These are phyloP conservation scores for Ariopsis seemanni DNA, from an alignment of 2,113 vertebrate genomes.

Conservation along the genomic window DNA sequence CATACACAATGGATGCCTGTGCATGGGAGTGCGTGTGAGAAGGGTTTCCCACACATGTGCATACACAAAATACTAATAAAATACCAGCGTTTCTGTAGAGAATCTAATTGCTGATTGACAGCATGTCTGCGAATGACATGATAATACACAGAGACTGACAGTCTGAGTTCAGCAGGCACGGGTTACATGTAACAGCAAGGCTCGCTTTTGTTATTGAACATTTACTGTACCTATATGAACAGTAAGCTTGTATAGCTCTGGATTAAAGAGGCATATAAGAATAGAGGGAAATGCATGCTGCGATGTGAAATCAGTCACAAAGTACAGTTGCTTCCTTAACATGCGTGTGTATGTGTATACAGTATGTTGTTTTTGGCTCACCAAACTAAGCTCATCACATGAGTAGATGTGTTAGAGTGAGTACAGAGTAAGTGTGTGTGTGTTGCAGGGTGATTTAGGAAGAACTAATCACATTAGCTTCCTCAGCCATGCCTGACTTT, in stretches of 20 bases:
- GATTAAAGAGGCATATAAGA: constrained; percentile 50
- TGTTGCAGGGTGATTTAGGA: constrained; percentile 20
- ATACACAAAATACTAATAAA: constrained; percentile 32
- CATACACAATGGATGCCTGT: constrained; percentile 55
- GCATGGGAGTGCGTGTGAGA: constrained; percentile 52
- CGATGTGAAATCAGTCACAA: constrained; percentile 45
- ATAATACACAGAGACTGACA: neutral
- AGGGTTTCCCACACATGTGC: constrained; percentile 54
- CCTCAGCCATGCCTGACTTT: constrained; percentile 21
- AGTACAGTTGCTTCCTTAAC: constrained; percentile 47
- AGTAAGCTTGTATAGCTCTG: constrained; percentile 27
- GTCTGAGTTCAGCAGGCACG: neutral
- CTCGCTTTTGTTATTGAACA: constrained; percentile 5
- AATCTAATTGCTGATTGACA: constrained; percentile 10
- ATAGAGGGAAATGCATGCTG: constrained; percentile 56
- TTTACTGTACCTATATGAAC: constrained; percentile 41
- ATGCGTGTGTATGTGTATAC: constrained; percentile 40
- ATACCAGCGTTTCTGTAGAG: neutral
- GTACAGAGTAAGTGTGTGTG: neutral
- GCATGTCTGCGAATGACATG: neutral
- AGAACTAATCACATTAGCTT: constrained; percentile 35
- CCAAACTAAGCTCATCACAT: constrained; percentile 28
- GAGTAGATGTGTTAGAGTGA: neutral
- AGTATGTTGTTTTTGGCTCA: constrained; percentile 30
- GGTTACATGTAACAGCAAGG: neutral